A percentile compares a stretch with the other conserved stretches of the same genome.
Conservation (phyloP, 2,888 invertebrate species). For the Ernsta delagoae region DNA sequence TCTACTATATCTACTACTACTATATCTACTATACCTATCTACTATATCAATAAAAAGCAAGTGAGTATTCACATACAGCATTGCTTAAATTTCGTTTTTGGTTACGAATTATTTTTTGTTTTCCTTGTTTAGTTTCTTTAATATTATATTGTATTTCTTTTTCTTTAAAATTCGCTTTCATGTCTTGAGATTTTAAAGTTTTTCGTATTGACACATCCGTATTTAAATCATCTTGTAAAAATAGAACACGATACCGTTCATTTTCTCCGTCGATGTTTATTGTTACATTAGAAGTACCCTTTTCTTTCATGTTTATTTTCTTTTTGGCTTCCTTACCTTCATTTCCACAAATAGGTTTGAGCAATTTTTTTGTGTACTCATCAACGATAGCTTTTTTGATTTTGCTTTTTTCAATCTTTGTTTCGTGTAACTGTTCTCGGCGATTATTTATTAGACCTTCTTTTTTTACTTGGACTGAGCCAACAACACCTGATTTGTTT, state of each 20-base stretch:
- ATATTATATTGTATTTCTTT: constrained; percentile 23
- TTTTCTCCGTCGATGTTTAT: constrained; percentile 65
- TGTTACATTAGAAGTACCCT: constrained; percentile 57
- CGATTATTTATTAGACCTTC: constrained; percentile 20
- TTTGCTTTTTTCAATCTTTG: constrained; percentile 49
- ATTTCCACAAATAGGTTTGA: neutral
- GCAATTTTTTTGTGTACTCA: constrained; percentile 55
- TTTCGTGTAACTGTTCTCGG: constrained; percentile 42
- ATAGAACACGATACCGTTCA: constrained; percentile 61
- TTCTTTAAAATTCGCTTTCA: constrained; percentile 27
- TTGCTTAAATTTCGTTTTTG: neutral
- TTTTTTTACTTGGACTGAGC: constrained; percentile 4
- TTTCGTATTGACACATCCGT: constrained; percentile 59
- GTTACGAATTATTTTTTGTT: neutral
- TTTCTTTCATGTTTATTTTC: constrained; percentile 28
- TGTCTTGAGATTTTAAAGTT: constrained; percentile 47
- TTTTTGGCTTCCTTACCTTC: neutral
- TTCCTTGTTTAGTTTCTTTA: constrained; percentile 29
- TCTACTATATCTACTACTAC: too few relatives aligned
- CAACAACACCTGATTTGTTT: neutral
- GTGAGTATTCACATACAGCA: neutral
- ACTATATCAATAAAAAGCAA: neutral
- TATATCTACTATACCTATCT: too few relatives aligned
- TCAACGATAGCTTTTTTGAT: constrained; percentile 63
- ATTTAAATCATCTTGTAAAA: constrained; percentile 52